phyloP scores from a whole-genome alignment of 2,797 vertebrate genomes.

The Kryptolebias ocellatus region DNA sequence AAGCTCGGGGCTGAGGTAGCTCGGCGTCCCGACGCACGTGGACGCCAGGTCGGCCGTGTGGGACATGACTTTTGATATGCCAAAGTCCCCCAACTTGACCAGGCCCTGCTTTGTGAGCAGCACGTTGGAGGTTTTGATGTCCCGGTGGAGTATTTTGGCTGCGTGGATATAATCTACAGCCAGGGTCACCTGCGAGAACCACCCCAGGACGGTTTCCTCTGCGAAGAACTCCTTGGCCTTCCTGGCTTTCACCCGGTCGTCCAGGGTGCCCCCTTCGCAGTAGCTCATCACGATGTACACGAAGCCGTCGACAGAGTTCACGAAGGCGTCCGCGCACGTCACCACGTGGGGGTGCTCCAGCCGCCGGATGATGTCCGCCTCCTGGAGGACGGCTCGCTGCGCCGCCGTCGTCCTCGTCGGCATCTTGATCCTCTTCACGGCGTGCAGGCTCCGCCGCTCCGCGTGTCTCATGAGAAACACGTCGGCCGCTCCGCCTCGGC shows the following conservation, averaged over 20 bases:
- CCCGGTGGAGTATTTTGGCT: constrained; percentile 83
- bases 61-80: constrained; percentile 84
- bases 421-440: constrained; percentile 82
- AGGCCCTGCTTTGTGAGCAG: constrained; percentile 80
- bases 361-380: constrained; percentile 81
- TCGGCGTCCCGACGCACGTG: constrained; percentile 85
- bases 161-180: constrained; percentile 82
- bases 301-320: constrained; percentile 62
- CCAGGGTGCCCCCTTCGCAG: constrained; percentile 84
- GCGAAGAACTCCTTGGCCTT: constrained; percentile 63
- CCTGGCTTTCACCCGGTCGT: constrained; percentile 79
- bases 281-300: constrained; percentile 86
- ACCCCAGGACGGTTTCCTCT: constrained; percentile 76
- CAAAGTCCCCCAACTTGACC: constrained; percentile 86
- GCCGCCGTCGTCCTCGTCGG: constrained; percentile 59
- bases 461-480: constrained; percentile 83
- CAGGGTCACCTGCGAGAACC: constrained; percentile 82
- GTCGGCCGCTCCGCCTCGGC: constrained; percentile 79
- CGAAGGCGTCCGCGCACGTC: constrained; percentile 77
- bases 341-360: constrained; percentile 83
- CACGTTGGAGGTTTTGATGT: constrained; percentile 86
- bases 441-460: constrained; percentile 69
- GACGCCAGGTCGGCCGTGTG: constrained; percentile 82
- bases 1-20: constrained; percentile 85
- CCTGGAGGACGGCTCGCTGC: constrained; percentile 74